These are phyloP conservation scores for Anneissia japonica DNA, from an alignment of 35 echinoderm and acorn worm genomes.

Conservation along the genomic window DNA sequence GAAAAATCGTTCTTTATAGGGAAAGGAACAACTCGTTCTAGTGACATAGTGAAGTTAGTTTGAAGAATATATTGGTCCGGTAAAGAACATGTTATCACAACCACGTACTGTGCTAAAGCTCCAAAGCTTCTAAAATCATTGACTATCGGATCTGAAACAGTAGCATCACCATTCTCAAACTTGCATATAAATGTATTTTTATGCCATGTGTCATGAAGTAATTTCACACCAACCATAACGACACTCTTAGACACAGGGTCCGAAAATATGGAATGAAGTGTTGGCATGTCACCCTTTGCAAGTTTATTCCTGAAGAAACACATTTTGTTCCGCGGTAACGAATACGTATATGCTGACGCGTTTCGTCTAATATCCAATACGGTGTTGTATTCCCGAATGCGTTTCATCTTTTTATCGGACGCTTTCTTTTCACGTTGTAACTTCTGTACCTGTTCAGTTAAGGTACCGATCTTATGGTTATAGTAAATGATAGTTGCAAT, in stretches of 20 bases:
- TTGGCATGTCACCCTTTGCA: slow-evolving; percentile 57
- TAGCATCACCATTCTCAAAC: slow-evolving; percentile 40
- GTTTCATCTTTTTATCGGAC: too few relatives aligned
- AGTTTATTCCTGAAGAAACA: slow-evolving; percentile 15
- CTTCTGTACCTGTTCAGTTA: too few relatives aligned
- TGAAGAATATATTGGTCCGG: background rate
- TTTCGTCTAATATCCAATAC: too few relatives aligned
- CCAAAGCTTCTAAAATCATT: slow-evolving; percentile 67
- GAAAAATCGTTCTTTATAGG: too few relatives aligned
- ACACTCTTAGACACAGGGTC: slow-evolving; percentile 49
- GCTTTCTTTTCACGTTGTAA: too few relatives aligned
- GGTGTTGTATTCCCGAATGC: too few relatives aligned
- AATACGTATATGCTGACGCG: too few relatives aligned
- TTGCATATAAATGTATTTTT: slow-evolving; percentile 60
- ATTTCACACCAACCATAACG: slow-evolving; percentile 51
- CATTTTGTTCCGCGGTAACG: background rate
- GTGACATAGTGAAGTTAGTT: too few relatives aligned
- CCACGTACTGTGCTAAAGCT: slow-evolving; percentile 61
- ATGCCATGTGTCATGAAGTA: slow-evolving; percentile 44
- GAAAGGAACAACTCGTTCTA: too few relatives aligned
- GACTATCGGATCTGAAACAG: slow-evolving; percentile 46
- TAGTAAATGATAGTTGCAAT: too few relatives aligned
- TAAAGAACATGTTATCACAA: slow-evolving; percentile 61
- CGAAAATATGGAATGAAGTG: slow-evolving; percentile 66
- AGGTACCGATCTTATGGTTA: too few relatives aligned